These are phyloP conservation scores for Pimephales promelas DNA, from an alignment of 2,113 vertebrate species.

Conservation along the genomic window DNA sequence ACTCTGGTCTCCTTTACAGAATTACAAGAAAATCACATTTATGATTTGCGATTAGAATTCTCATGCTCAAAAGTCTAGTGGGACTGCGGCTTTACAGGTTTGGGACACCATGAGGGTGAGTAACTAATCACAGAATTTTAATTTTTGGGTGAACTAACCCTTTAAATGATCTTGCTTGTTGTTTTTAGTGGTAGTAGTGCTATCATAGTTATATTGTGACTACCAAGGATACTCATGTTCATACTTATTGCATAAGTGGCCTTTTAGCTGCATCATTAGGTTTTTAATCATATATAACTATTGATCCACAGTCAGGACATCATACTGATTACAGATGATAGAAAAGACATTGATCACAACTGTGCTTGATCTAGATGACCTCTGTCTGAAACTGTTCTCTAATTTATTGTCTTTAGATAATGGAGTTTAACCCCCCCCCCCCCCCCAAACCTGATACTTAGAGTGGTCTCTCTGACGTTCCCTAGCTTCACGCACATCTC, in stretches of 20 bases:
- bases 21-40: too few relatives aligned
- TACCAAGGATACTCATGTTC: neutral
- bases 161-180: neutral
- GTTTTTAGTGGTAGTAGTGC: neutral
- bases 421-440: too few relatives aligned
- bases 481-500: neutral
- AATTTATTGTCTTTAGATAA: neutral
- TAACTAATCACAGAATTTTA: too few relatives aligned
- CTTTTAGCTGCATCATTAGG: slow-evolving; percentile 12
- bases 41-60: too few relatives aligned
- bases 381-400: neutral
- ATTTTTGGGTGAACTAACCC: too few relatives aligned
- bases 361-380: neutral
- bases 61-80: too few relatives aligned
- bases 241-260: neutral
- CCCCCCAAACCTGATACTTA: neutral
- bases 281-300: neutral
- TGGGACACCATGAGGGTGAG: too few relatives aligned
- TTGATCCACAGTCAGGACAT: slow-evolving; percentile 22
- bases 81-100: too few relatives aligned
- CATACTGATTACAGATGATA: neutral
- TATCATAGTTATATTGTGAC: neutral
- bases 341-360: slow-evolving; percentile 2
- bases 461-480: neutral
- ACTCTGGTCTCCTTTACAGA: too few relatives aligned